These are phyloP conservation scores for Cecidostiba fungosa DNA, from an alignment of 2,888 invertebrate species.

Conservation along the genomic window DNA sequence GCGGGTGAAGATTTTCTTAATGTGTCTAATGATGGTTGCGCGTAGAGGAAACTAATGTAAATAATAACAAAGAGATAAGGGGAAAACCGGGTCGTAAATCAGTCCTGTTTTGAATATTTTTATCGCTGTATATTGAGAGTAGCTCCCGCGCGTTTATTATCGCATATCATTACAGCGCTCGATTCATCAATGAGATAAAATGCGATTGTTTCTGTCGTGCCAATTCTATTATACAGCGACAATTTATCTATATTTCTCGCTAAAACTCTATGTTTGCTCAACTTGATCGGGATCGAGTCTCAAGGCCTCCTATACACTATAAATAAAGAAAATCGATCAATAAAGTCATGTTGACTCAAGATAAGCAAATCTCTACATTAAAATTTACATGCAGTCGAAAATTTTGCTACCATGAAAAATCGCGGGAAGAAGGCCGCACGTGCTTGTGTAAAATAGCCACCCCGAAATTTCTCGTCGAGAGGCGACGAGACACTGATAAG, in stretches of 20 bases:
- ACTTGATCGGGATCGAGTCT: not conserved
- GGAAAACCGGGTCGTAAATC: slow-evolving; percentile 25
- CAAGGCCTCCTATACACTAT: too few species aligned
- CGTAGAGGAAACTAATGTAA: not conserved
- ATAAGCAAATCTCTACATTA: too few species aligned
- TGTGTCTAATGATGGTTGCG: not conserved
- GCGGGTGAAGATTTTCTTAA: not conserved
- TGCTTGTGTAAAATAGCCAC: not conserved
- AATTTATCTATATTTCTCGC: not conserved
- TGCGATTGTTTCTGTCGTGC: not conserved
- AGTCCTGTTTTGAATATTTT: slow-evolving; percentile 24
- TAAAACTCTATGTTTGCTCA: too few species aligned
- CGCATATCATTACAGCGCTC: not conserved
- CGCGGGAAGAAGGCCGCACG: not conserved
- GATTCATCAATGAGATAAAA: slow-evolving; percentile 12
- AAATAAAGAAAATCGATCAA: too few species aligned
- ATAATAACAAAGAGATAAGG: slow-evolving; percentile 47
- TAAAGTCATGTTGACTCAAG: too few species aligned
- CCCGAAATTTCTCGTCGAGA: not conserved
- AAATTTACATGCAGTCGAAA: too few species aligned
- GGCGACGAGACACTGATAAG: not conserved
- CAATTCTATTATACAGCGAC: not conserved
- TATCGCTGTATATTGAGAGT: not conserved
- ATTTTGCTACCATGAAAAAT: not conserved
- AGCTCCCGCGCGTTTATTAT: not conserved